Conservation (phyloP, 2,888 invertebrate species). For the Tryphoninae sp. region DNA sequence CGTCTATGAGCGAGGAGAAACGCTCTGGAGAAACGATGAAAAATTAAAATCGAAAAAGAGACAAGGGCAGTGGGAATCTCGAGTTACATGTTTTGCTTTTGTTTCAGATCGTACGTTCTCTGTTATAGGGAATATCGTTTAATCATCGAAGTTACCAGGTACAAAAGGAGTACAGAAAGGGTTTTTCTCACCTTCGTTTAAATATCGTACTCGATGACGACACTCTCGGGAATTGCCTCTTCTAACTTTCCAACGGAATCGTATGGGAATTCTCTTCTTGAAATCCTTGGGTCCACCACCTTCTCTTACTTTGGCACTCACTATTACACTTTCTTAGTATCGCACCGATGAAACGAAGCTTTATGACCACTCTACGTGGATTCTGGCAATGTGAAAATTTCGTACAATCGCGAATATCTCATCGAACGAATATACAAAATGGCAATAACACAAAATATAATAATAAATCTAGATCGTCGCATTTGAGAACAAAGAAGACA, state of each 20-base stretch:
- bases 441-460: not conserved
- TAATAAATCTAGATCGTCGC: not conserved
- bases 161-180: conserved; percentile 40
- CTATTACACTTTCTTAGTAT: conserved; percentile 26
- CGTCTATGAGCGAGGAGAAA: not conserved
- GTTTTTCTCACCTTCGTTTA: conserved; percentile 59
- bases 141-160: conserved; percentile 1
- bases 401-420: not conserved
- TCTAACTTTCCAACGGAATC: conserved; percentile 21
- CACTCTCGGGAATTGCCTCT: conserved; percentile 16
- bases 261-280: not conserved
- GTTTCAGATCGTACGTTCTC: not conserved
- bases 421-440: not conserved
- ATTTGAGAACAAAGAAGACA: conserved; percentile 27
- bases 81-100: not conserved
- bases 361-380: not conserved
- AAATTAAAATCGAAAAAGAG: not conserved
- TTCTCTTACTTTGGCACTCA: conserved; percentile 41
- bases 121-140: not conserved
- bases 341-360: not conserved
- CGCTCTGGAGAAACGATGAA: not conserved
- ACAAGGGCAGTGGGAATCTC: conserved; percentile 3
- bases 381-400: not conserved
- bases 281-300: not conserved
- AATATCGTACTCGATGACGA: not conserved